Base-by-base conservation (phyloP, 2,113 vertebrate genomes). In the Cyphomyrus discorhynchus region DNA sequence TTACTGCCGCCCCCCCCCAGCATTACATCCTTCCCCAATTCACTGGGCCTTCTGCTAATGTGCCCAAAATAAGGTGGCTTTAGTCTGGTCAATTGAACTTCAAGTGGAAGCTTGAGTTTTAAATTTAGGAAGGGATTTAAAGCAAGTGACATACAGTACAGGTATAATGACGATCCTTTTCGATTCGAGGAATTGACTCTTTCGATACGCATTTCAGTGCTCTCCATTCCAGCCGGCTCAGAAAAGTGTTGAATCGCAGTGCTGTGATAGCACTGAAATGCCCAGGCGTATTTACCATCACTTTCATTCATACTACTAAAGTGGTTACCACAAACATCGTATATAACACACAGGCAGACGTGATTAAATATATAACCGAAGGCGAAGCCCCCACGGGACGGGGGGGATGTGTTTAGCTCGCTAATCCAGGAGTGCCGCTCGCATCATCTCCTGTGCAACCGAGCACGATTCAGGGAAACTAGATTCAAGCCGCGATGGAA, bases 241-340 rank as follows among this genome's bases (percentile, higher is more conserved):
- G 82, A 47, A 47, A 84, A 10, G 45, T 47, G 45, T n/a, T 45
- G 45, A 84, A 46, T 46, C 45, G 2, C 39, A 49, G 45, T 6
- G 39, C 45, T n/a, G 45, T 47, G 45, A 47, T n/a, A 46, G 82
- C 45, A 9, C 45, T 84, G 82, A 84, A 24, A 84, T 84, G 82
- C 45, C 45, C 82, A 47, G 45, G 77, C 42, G 5, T 82, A 82
- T 82, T 82, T 45, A 82, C 77, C 39, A 82, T 45, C 77, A 82
- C 15, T 84, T 84, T 84, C 35, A 84, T 84, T 46, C 45, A 47
- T 84, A 84, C 19, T 84, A 84, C 82, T 84, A 84, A 84, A 84
- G 45, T 10, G 42, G 15, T 47, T 47, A 47, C 80, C 19, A 83
- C 82, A 84, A 84, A n/a, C 82, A 84, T 47, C 39, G 24, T 84